Evolutionary conservation across 1,140 invertebrate species (phyloP).

Genomic region (Cyrtorhinus lividipennis): DNA sequence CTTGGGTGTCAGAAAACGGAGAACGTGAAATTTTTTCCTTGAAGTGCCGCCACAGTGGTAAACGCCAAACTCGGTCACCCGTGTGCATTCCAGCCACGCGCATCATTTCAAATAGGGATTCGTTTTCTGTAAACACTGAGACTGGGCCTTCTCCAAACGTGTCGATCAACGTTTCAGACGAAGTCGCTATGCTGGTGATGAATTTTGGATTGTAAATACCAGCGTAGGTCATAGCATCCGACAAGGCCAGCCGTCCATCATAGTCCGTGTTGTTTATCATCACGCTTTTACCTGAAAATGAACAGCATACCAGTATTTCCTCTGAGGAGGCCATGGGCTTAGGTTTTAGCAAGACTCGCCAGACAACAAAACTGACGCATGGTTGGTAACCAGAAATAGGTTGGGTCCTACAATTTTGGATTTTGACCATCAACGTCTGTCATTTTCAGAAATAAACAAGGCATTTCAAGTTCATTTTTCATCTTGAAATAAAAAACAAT

Average conservation of each 20-base stretch:
- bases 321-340: too few relatives aligned
- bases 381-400: too few relatives aligned
- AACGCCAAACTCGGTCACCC: conserved; percentile 42
- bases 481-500: too few relatives aligned
- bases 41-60: conserved; percentile 40
- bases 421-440: too few relatives aligned
- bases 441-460: too few relatives aligned
- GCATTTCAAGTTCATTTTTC: too few relatives aligned
- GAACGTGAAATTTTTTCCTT: conserved; percentile 21
- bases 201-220: conserved; percentile 33
- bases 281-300: conserved; percentile 38
- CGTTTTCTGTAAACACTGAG: conserved; percentile 40
- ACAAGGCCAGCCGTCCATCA: conserved; percentile 45
- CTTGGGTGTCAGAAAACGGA: not conserved
- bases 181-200: conserved; percentile 44
- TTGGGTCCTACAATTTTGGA: too few relatives aligned
- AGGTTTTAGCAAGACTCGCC: too few relatives aligned
- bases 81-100: conserved; percentile 31
- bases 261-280: conserved; percentile 50
- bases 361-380: too few relatives aligned
- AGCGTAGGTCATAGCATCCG: conserved; percentile 43
- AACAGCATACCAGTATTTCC: too few relatives aligned
- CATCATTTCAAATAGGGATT: conserved; percentile 29
- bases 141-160: conserved; percentile 49
- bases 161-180: conserved; percentile 34